Conservation (phyloP, 2,888 invertebrate genomes). For the Cryptocephalus primarius region DNA sequence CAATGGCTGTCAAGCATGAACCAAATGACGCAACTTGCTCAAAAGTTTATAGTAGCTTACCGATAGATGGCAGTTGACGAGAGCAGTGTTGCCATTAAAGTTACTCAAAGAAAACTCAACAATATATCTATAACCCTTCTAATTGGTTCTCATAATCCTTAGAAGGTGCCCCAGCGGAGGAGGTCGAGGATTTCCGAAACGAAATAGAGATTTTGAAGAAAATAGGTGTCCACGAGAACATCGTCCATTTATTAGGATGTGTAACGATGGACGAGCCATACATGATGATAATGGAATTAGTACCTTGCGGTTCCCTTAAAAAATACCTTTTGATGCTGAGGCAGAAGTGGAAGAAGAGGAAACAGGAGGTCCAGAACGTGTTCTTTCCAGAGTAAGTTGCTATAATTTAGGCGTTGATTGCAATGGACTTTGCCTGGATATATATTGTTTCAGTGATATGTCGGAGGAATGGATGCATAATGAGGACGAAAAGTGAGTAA, state of each 20-base stretch:
- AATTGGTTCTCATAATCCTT: neutral
- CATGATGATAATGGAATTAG: constrained; percentile 67
- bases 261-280: constrained; percentile 59
- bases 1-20: no score
- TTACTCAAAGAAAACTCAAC: no score
- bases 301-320: constrained; percentile 66
- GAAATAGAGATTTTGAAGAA: constrained; percentile 71
- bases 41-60: no score
- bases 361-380: constrained; percentile 4
- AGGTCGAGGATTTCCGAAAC: constrained; percentile 57
- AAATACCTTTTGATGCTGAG: constrained; percentile 45
- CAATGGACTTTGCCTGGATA: neutral
- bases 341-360: constrained; percentile 23
- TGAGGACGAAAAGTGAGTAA: no score
- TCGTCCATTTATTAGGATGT: constrained; percentile 64
- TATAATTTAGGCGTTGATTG: no score
- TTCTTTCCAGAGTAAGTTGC: constrained; percentile 23
- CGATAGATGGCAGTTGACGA: no score
- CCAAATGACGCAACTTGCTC: no score
- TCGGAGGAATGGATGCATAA: constrained; percentile 1
- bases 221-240: constrained; percentile 55
- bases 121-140: no score
- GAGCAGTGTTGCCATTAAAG: no score
- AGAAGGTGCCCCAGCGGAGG: constrained; percentile 46
- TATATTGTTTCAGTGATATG: constrained; percentile 6